A percentile compares a stretch with the other conserved stretches of the same genome.
Conservation (phyloP, 2,797 vertebrate genomes). For the Eurystomus glaucurus region DNA sequence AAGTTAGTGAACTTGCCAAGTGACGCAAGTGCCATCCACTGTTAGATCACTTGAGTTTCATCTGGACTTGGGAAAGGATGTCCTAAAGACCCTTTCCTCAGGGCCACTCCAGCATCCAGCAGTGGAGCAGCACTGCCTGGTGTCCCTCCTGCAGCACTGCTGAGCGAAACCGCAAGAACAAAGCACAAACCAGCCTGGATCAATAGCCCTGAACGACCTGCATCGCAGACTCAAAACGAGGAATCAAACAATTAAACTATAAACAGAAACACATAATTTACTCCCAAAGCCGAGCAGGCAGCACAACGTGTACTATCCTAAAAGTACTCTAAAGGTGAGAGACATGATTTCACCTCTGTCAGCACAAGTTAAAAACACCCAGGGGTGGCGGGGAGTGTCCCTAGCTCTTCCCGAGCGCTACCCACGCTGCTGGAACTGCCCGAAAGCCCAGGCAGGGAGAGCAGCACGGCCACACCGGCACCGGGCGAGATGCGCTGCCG, state of each 20-base stretch:
- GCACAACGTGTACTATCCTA: neutral
- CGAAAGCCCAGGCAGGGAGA: neutral
- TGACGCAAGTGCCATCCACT: neutral
- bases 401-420: neutral
- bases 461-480: fast-evolving
- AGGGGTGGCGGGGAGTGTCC: neutral
- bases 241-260: neutral
- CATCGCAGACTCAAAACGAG: neutral
- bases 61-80: neutral
- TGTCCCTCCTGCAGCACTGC: neutral
- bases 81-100: neutral
- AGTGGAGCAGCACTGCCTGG: fast-evolving
- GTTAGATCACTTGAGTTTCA: neutral
- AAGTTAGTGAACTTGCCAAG: neutral
- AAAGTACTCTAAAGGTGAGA: neutral
- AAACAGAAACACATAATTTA: neutral
- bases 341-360: neutral
- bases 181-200: neutral
- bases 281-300: neutral
- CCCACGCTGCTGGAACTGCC: fast-evolving
- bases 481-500: fast-evolving
- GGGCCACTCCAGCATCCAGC: neutral
- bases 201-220: neutral
- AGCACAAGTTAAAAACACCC: neutral
- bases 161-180: neutral